Base-by-base conservation (phyloP, 2,888 invertebrate genomes). In the Drosophila prolongata region DNA sequence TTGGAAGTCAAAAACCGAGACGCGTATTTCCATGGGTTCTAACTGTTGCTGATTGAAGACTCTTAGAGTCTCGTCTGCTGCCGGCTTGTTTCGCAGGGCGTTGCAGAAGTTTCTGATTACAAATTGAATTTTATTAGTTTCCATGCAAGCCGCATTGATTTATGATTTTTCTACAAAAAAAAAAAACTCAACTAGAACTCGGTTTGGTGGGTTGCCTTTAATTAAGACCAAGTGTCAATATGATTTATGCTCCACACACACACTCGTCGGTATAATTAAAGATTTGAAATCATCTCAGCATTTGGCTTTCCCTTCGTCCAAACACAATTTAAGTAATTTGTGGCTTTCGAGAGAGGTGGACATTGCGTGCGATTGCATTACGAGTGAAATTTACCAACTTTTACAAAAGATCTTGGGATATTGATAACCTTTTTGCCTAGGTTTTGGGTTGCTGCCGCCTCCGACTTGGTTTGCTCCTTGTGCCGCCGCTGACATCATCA, bases 281-380 rank as follows among this genome's bases (percentile, higher is more conserved):
- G 40, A 65, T 62, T 46, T 58, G 68, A 68, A 77, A 64, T 53
- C 57, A 55, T 62, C 86, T 73, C 70, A 80, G 80, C 80, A 62
- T 73, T 77, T 67, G 76, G 70, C 61, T 80, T 64, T 78, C 73
- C 64, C 72, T 47, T 54, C 54, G 64, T 60, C 14, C 53, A 53
- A 50, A 68, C 56, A 66, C 76, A 74, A 30, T 40, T 37, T 14
- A 30, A 1, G 27, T 4, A 16, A 30, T 34, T 47, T 47, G 34
- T 14, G 10, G 30, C 35, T 16, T 34, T 47, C 10, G 47, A 47
- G 47, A 16, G 47, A 16, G 47, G 47, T 43, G 85, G 77, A 82
- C 87, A 87, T 83, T 83, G 83, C 83, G 83, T 83, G 83, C 79
- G 83, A 83, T 83, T 87, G 87, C 83, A 87, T 87, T 87, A 87